A percentile compares a stretch with the other conserved stretches of the same genome.
Conservation (phyloP, 2,888 invertebrate species). For the Platycheirus albimanus region DNA sequence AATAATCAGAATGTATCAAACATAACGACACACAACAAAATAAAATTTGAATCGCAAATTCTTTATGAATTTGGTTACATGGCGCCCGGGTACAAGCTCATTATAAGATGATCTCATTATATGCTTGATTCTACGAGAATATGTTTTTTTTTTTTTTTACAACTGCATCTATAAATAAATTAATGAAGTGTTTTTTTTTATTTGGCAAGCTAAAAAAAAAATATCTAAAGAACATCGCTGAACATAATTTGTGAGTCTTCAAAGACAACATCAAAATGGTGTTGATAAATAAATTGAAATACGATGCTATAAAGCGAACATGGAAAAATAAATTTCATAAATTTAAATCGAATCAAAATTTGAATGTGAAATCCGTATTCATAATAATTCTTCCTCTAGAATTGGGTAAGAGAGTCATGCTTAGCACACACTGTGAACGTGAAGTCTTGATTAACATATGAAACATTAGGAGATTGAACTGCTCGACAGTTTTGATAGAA, state of each 20-base stretch:
- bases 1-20: neutral
- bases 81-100: conserved; percentile 29
- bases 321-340: conserved; percentile 19
- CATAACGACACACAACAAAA: neutral
- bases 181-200: conserved; percentile 17
- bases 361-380: neutral
- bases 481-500: too few species aligned
- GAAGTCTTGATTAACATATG: conserved; percentile 3
- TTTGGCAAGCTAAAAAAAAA: conserved; percentile 1
- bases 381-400: too few species aligned
- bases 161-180: conserved; percentile 26
- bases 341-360: conserved; percentile 4
- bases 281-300: conserved; percentile 11
- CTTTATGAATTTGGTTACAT: conserved; percentile 2
- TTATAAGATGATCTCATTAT: conserved; percentile 19
- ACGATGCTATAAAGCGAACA: conserved; percentile 9
- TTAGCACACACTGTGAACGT: neutral
- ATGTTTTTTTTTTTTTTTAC: too few species aligned
- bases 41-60: conserved; percentile 27
- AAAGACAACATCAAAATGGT: neutral
- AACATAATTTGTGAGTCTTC: conserved; percentile 4
- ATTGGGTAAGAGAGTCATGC: conserved; percentile 7
- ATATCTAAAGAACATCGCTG: conserved; percentile 3
- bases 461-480: conserved; percentile 12
- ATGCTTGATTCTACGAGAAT: too few species aligned